Conservation (phyloP, 2,113 vertebrate genomes). For the Opisthocomus hoazin region DNA sequence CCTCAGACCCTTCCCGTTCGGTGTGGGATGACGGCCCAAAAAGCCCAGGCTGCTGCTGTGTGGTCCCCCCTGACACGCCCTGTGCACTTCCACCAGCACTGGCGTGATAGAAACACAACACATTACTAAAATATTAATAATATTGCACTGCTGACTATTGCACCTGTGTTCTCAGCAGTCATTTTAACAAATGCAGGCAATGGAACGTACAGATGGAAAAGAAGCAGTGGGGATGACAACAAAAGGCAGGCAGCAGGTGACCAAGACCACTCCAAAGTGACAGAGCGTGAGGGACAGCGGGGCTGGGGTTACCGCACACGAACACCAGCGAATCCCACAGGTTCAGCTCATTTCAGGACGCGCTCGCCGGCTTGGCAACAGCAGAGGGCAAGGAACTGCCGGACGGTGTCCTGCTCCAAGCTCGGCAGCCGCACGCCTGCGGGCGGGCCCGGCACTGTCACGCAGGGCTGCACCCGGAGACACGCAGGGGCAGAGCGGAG, state of each 20-base stretch:
- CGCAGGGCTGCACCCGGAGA: rapidly evolving
- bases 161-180: background rate
- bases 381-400: background rate
- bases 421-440: rapidly evolving
- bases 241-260: background rate
- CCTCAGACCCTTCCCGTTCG: background rate
- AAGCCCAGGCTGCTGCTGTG: background rate
- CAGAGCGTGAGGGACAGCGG: rapidly evolving
- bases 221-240: rapidly evolving
- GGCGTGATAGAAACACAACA: background rate
- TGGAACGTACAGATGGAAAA: background rate
- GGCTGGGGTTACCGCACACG: background rate
- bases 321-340: rapidly evolving
- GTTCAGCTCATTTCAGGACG: background rate
- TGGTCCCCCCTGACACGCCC: rapidly evolving
- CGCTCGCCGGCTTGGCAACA: rapidly evolving
- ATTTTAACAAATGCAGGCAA: background rate
- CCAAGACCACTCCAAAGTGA: background rate
- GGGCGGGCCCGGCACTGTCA: background rate
- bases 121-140: background rate
- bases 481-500: rapidly evolving
- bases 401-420: rapidly evolving
- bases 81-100: background rate
- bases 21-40: rapidly evolving
- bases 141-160: background rate